Evolutionary conservation across 2,888 invertebrate genomes (phyloP), one percentile per base, ranked within the genome.

Genomic region (Cecidostiba fungosa): DNA sequence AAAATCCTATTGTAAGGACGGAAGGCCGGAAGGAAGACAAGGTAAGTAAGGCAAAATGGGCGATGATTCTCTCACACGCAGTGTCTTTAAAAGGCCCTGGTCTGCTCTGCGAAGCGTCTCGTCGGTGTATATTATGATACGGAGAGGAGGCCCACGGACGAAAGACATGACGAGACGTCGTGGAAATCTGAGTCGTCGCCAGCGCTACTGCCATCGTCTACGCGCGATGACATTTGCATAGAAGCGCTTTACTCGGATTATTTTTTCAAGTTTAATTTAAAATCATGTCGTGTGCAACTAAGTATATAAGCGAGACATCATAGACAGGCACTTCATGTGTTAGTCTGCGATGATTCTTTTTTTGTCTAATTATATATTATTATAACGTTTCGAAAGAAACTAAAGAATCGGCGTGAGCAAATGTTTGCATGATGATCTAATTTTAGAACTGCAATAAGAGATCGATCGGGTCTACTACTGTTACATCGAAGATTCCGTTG

Each of bases 101-200:
- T 50, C 36, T 73, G 84, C 74, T 84, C 79, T 26, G 50, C 59
- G 79, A 62, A 84, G 84, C 84, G 84, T 84, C 79, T 23, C 84
- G 74, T 19, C 79, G 84, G 79, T 76, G 84, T 79, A 80, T 84
- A 84, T 84, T 84, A 69, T 84, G 84, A 79, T 84, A 79, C 78
- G 74, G 54, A 2, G 54, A 74, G 79, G 14, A 43, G 78, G 62
- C 72, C 62, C 77, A 39, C 43, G 82, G 50, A 23, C 36, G 62
- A 76, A 43, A 59, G 79, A 62, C 66, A 72, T 43, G 82, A 79
- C 82, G 76, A 82, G 82, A 79, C 70, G 62, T 39, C 50, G 26
- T 26, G 47, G 85, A 79, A 82, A 85, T 36, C 54, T 36, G 85
- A 85, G 82, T 70, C 47, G 69, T 39, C 80, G 32, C 54, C n/a